Evolutionary conservation across 2,888 invertebrate species (phyloP).

Genomic region (Agrilus biguttatus): DNA sequence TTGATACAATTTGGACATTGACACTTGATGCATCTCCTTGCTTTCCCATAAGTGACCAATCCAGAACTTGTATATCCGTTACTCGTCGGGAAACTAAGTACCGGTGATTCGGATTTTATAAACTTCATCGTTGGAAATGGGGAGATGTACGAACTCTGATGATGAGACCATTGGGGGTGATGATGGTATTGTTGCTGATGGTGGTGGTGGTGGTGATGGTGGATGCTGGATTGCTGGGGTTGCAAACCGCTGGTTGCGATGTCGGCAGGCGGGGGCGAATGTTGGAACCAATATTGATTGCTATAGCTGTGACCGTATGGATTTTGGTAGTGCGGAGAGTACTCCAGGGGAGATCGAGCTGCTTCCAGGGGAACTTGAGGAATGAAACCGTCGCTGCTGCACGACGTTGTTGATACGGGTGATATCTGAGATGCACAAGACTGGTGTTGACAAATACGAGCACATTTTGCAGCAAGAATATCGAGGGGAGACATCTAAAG

Average conservation of each 20-base stretch:
- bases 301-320: slow-evolving; percentile 16
- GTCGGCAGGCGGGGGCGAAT: slow-evolving; percentile 27
- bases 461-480: slow-evolving; percentile 26
- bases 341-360: slow-evolving; percentile 23
- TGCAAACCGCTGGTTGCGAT: slow-evolving; percentile 27
- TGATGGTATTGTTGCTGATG: slow-evolving; percentile 34
- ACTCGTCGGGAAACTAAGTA: slow-evolving; percentile 24
- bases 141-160: slow-evolving; percentile 32
- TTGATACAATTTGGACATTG: slow-evolving; percentile 69
- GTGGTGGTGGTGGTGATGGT: slow-evolving; percentile 34
- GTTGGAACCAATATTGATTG: slow-evolving; percentile 28
- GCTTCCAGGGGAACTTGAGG: slow-evolving; percentile 23
- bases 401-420: slow-evolving; percentile 25
- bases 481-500: slow-evolving; percentile 28
- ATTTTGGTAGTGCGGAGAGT: slow-evolving; percentile 26
- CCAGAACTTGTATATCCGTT: slow-evolving; percentile 15
- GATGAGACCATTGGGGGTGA: slow-evolving; percentile 26
- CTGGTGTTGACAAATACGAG: slow-evolving; percentile 23
- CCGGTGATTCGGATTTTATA: slow-evolving; percentile 24
- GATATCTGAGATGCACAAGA: slow-evolving; percentile 22
- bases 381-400: slow-evolving; percentile 25
- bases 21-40: slow-evolving; percentile 60
- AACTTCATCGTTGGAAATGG: slow-evolving; percentile 23
- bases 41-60: slow-evolving; percentile 24
- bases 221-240: slow-evolving; percentile 38